Percentiles rank a stretch among this genome's conserved stretches.
These are phyloP conservation scores for Pomatorhinus ruficollis DNA, from an alignment of 2,113 vertebrate genomes.

Conservation along the genomic window DNA sequence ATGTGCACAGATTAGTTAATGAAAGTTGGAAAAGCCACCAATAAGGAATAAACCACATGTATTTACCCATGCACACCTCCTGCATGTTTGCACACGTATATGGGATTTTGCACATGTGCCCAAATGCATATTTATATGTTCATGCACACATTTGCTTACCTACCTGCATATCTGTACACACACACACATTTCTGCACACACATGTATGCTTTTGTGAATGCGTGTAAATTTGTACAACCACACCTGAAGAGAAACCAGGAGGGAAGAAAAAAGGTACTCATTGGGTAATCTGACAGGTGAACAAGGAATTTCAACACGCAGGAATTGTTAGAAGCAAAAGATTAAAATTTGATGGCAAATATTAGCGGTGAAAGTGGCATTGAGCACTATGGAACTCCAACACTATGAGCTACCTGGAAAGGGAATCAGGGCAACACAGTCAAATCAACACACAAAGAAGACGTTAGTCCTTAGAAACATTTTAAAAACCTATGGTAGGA, in stretches of 20 bases:
- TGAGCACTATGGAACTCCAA: neutral
- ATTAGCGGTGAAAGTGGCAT: neutral
- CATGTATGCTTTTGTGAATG: neutral
- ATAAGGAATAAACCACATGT: neutral
- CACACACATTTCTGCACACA: neutral
- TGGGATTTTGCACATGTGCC: neutral
- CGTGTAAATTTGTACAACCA: neutral
- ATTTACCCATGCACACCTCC: neutral
- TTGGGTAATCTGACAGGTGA: neutral
- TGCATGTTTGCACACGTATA: neutral
- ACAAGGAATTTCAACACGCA: neutral
- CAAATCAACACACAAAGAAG: neutral
- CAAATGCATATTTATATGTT: neutral
- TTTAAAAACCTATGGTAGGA: neutral
- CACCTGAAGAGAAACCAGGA: neutral
- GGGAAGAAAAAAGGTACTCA: neutral
- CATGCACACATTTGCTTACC: fast-evolving
- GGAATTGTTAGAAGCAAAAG: neutral
- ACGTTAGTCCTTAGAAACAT: neutral
- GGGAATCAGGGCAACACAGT: neutral
- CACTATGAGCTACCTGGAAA: neutral
- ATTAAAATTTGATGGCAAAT: neutral
- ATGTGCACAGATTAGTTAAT: neutral
- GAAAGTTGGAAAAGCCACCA: neutral
- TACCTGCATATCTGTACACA: neutral